phyloP scores from a whole-genome alignment of 2,113 vertebrate genomes.

The Gorilla gorilla region DNA sequence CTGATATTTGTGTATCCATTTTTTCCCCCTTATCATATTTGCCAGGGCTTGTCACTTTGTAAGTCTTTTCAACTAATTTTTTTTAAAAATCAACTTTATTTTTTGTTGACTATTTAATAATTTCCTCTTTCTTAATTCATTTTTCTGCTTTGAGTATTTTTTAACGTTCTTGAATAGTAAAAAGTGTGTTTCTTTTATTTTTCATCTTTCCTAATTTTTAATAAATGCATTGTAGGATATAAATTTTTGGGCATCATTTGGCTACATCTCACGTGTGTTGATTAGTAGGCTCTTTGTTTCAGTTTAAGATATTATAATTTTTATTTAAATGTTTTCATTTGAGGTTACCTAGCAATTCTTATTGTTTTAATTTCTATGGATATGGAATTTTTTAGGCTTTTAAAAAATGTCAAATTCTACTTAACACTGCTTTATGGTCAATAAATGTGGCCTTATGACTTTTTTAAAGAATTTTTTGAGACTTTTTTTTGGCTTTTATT shows the following conservation, averaged over 20 bases:
- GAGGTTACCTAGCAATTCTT: neutral
- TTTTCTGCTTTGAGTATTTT: neutral
- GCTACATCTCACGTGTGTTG: neutral
- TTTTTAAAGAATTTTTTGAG: neutral
- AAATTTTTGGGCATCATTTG: neutral
- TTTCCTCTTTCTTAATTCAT: neutral
- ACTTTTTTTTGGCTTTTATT: neutral
- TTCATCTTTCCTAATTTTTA: conserved; percentile 1
- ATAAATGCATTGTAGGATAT: neutral
- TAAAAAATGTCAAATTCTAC: neutral
- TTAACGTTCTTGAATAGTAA: neutral
- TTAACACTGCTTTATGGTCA: neutral
- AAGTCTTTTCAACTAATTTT: neutral
- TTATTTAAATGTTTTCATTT: neutral
- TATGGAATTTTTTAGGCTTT: neutral
- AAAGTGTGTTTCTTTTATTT: neutral
- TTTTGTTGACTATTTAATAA: neutral
- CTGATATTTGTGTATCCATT: neutral
- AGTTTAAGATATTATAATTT: neutral
- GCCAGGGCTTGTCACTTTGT: neutral
- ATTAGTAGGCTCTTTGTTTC: neutral
- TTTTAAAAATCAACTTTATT: neutral
- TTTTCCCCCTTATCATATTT: neutral
- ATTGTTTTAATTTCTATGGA: neutral
- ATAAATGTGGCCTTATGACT: neutral